Base-by-base conservation (phyloP, 2,113 vertebrate species). In the Sus scrofa region DNA sequence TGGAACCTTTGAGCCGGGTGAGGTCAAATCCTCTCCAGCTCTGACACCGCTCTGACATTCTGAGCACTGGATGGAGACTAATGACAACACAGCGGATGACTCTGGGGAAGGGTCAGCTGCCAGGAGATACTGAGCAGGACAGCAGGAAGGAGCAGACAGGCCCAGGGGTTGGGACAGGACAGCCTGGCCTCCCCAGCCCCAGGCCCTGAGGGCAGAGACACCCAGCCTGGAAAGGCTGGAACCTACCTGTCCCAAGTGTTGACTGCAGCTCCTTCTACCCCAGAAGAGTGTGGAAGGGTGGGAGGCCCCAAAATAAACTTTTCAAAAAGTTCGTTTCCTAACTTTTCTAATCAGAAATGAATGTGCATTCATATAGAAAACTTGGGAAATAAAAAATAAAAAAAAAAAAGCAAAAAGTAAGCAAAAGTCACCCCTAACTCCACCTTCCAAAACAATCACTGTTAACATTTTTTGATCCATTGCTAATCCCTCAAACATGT, bases 281-380 rank as follows among this genome's bases (percentile, higher is more conserved):
- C 6, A 26, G 30, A 18, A 26, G 30, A 18, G 54, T 65, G 37
- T n/a, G 16, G 22, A 92, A 86, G 77, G 67, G 30, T 86, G 20
- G 78, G 20, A 65, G 70, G 10, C 22, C 34, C 54, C 74, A 86
- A 86, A 63, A 39, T 58, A 91, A 75, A 6, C 60, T 78, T 92
- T 88, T 37, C 1, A 13, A 67, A 63, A 91, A 62, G 77, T 67
- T 68, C 20, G 39, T 19, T 68, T 37, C 60, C 54, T 71, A 60
- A 81, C 22, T 92, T 73, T 83, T 56, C 91, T 91, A 75, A 81
- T 82, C 24, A 94, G 70, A 92, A 94, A 81, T 20, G 8, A 81
- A 74, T 37, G 56, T 3, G 73, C 22, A 34, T 44, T 63, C 32
- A 87, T 14, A 62, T 7, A 26, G 16, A 86, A 88, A 68, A 67